Base-by-base conservation (phyloP, 2,797 vertebrate genomes). In the Propithecus perrieri region DNA sequence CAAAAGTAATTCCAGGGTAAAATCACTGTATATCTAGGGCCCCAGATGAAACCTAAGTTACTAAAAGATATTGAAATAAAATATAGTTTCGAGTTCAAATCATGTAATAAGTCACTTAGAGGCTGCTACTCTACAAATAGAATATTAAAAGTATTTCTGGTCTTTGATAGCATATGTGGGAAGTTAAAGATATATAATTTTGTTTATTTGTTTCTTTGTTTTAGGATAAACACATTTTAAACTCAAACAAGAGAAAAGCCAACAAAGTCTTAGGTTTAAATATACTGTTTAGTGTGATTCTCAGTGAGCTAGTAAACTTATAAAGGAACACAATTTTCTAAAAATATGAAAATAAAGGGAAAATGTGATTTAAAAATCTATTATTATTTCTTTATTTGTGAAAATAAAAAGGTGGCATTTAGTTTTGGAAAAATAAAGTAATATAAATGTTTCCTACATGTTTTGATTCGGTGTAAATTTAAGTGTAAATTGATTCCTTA, bases 401-500 rank as follows among this genome's bases (percentile, higher is more conserved):
- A 85, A 95, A 35, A 85, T 20, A 96, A 91, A 50, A 96, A 50
- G 48, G 41, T 88, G 50, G 18, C 8, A 96, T 97, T 96, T 69
- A n/a, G 46, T 96, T 97, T 96, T 85, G 67, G 65, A 86, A 85
- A 74, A 97, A 91, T 79, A 89, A 61, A 20, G 2, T 71, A 38
- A 53, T 57, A 94, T 65, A 0, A 88, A 48, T 72, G 28, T 0
- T 90, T 59, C n/a, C 24, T 50, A 48, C 4, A 8, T 53, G 30
- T 96, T 96, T 72, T 67, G 79, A 87, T 91, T 96, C 46, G 95
- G 79, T 94, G 83, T 80, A 97, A 97, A 98, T 97, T 98, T 97
- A 96, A 96, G 95, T 96, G 80, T 96, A 95, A 96, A 85, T 80
- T 81, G 33, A 38, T 87, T 97, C 43, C 79, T 96, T 97, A 97